Conservation (phyloP, 92 coral and sea anemone species). For the Isaurus tuberculatus region DNA sequence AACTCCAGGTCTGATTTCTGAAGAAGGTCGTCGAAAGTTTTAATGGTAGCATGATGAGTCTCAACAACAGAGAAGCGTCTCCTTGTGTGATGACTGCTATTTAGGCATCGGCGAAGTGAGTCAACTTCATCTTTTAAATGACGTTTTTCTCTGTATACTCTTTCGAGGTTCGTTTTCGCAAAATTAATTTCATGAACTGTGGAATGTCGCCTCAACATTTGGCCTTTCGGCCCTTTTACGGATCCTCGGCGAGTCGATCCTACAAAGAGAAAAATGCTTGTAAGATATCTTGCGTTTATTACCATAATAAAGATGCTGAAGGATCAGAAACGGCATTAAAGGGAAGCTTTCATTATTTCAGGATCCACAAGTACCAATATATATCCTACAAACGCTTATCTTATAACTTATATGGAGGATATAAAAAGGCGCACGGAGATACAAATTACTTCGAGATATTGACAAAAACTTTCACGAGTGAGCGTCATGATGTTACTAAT, state of each 20-base stretch:
- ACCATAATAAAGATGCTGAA: no score
- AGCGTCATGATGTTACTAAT: no score
- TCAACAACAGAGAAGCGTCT: conserved; percentile 68
- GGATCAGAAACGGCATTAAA: no score
- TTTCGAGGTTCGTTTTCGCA: conserved; percentile 82
- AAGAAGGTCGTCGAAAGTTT: conserved; percentile 78
- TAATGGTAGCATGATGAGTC: conserved; percentile 69
- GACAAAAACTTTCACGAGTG: no score
- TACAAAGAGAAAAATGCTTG: not conserved
- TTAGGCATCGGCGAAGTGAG: conserved; percentile 71
- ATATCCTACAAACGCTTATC: no score
- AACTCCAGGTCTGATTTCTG: conserved; percentile 84
- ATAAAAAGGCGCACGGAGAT: no score
- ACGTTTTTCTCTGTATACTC: conserved; percentile 82
- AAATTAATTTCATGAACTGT: conserved; percentile 69
- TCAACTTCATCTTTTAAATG: conserved; percentile 87
- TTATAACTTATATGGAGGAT: no score
- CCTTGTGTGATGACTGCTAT: conserved; percentile 55
- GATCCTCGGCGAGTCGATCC: conserved; percentile 31
- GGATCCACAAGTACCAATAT: no score
- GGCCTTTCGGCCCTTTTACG: conserved; percentile 40
- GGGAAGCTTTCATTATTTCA: no score
- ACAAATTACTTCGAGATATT: no score
- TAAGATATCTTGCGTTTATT: not conserved
- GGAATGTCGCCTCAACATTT: conserved; percentile 45